phyloP scores from a whole-genome alignment of 2,113 vertebrate genomes.

The Bungarus multicinctus region DNA sequence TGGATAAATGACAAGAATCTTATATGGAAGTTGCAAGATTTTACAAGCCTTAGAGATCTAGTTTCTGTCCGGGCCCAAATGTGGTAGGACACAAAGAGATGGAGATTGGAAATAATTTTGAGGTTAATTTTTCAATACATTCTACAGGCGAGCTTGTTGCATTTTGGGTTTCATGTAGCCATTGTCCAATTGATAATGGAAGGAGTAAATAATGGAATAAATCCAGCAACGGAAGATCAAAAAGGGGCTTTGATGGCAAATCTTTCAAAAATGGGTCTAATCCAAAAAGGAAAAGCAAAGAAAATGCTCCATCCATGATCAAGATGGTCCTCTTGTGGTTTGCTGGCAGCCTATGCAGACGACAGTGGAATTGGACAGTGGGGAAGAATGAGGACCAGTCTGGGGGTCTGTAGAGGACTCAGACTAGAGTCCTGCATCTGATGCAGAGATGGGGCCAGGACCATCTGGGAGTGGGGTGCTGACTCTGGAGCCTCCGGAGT shows the following conservation, averaged over 20 bases:
- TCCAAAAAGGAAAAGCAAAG: not conserved
- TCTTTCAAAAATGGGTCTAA: not conserved
- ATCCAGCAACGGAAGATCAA: slow-evolving; percentile 27
- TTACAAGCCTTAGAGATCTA: accelerated
- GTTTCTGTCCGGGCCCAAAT: slow-evolving; percentile 21
- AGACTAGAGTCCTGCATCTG: no score
- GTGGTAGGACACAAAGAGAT: slow-evolving; percentile 24
- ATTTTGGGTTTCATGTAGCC: not conserved
- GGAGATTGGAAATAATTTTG: slow-evolving; percentile 33
- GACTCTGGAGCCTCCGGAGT: no score
- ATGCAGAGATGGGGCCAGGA: no score
- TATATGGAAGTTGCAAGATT: slow-evolving; percentile 23
- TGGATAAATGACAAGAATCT: slow-evolving; percentile 47
- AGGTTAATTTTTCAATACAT: slow-evolving; percentile 19
- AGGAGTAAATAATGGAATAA: slow-evolving; percentile 44
- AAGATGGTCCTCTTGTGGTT: not conserved
- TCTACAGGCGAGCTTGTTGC: not conserved
- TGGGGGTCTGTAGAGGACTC: no score
- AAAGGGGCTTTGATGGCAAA: not conserved
- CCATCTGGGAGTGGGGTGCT: no score
- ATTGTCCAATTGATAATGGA: not conserved
- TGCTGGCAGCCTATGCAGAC: no score
- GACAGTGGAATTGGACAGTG: no score
- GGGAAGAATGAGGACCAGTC: no score
- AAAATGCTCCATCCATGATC: not conserved